phyloP scores from a whole-genome alignment of 2,888 invertebrate species.

The Phorcus lineatus region DNA sequence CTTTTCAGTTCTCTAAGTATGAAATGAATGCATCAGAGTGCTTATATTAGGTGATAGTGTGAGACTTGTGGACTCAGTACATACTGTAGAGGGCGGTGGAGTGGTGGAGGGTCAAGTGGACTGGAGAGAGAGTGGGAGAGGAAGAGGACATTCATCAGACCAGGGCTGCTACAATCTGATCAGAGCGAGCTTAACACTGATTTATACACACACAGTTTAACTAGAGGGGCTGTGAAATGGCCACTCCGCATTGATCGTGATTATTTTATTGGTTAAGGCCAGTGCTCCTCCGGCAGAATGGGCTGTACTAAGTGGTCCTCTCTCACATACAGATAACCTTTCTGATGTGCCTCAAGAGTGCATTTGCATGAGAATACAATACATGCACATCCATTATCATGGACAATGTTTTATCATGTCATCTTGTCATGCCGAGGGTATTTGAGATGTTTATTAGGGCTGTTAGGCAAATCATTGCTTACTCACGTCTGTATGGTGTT shows the following conservation, averaged over 20 bases:
- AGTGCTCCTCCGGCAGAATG: background rate
- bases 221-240: background rate
- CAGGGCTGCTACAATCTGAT: background rate
- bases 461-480: background rate
- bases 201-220: slow-evolving; percentile 4
- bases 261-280: background rate
- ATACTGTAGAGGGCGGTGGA: too few relatives aligned
- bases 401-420: background rate
- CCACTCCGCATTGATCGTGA: background rate
- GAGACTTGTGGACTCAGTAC: too few relatives aligned
- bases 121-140: too few relatives aligned
- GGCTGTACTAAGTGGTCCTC: background rate
- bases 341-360: background rate
- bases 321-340: background rate
- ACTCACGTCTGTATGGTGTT: too few relatives aligned
- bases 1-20: background rate
- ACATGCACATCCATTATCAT: background rate
- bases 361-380: background rate
- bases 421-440: background rate
- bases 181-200: background rate
- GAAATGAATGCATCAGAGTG: background rate
- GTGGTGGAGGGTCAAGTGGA: too few relatives aligned
- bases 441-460: background rate
- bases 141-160: background rate
- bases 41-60: too few relatives aligned